Evolutionary conservation across 2,888 invertebrate species (phyloP).

Genomic region (Heliconius sara): DNA sequence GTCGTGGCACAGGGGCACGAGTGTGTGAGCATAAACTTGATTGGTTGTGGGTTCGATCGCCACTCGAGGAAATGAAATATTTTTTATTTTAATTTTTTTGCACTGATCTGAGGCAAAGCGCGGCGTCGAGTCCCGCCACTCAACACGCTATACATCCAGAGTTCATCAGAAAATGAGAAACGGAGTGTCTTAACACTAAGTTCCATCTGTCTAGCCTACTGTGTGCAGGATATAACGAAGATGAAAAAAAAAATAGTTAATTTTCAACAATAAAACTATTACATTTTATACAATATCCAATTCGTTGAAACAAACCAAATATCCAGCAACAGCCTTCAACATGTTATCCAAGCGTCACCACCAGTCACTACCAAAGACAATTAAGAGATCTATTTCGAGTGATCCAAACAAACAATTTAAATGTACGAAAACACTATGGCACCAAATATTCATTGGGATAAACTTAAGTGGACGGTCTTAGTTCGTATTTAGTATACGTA

Average conservation of each 20-base stretch:
- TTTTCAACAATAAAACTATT: neutral
- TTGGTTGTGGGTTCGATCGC: too few relatives aligned
- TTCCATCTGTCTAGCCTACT: too few relatives aligned
- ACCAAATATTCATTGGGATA: conserved; percentile 22
- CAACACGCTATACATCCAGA: too few relatives aligned
- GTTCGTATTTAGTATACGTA: conserved; percentile 31
- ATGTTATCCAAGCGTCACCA: neutral
- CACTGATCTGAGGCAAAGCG: too few relatives aligned
- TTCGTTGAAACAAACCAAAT: neutral
- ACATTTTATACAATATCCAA: neutral
- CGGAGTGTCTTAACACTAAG: too few relatives aligned
- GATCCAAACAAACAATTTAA: conserved; percentile 14
- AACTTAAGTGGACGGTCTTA: conserved; percentile 29
- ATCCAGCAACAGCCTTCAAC: neutral
- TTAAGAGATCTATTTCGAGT: conserved; percentile 5
- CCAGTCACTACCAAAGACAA: neutral
- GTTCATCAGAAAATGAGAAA: too few relatives aligned
- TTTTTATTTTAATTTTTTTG: too few relatives aligned
- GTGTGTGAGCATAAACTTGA: too few relatives aligned
- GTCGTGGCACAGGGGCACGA: too few relatives aligned
- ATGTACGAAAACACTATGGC: neutral
- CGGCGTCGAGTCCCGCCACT: too few relatives aligned
- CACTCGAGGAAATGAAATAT: too few relatives aligned
- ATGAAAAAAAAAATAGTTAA: neutral
- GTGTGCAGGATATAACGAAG: too few relatives aligned